Conservation (phyloP, 2,888 invertebrate genomes). For the Athetis lepigone region DNA sequence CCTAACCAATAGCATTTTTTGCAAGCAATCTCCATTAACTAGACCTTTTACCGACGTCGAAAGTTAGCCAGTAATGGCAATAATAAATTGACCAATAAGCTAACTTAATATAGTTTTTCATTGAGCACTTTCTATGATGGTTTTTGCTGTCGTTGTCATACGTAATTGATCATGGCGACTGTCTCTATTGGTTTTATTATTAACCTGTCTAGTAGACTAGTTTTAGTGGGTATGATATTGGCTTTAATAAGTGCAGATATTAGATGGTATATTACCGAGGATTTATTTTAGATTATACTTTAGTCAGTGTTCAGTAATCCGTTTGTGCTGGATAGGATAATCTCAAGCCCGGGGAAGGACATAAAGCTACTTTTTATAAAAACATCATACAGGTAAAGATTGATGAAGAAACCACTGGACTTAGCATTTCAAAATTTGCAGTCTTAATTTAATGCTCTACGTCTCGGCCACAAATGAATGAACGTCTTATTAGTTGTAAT, state of each 20-base stretch:
- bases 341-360: too few species aligned
- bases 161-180: constrained; percentile 59
- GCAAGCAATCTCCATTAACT: constrained; percentile 32
- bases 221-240: constrained; percentile 32
- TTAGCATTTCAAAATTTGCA: too few species aligned
- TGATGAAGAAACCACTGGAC: too few species aligned
- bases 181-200: constrained; percentile 33
- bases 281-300: background rate
- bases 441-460: too few species aligned
- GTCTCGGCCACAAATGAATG: too few species aligned
- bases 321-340: too few species aligned
- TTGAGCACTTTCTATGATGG: constrained; percentile 47
- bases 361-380: too few species aligned
- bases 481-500: too few species aligned
- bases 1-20: constrained; percentile 43
- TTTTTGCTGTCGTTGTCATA: constrained; percentile 61
- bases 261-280: constrained; percentile 19
- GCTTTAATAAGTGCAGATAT: constrained; percentile 32
- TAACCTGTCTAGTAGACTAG: constrained; percentile 34
- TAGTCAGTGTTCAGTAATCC: background rate
- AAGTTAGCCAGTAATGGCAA: constrained; percentile 52
- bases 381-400: too few species aligned
- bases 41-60: constrained; percentile 55
- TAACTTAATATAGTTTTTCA: constrained; percentile 62
- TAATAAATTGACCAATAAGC: constrained; percentile 60